phyloP scores from a whole-genome alignment of 2,888 invertebrate species.

The Neoitamus cyanurus region DNA sequence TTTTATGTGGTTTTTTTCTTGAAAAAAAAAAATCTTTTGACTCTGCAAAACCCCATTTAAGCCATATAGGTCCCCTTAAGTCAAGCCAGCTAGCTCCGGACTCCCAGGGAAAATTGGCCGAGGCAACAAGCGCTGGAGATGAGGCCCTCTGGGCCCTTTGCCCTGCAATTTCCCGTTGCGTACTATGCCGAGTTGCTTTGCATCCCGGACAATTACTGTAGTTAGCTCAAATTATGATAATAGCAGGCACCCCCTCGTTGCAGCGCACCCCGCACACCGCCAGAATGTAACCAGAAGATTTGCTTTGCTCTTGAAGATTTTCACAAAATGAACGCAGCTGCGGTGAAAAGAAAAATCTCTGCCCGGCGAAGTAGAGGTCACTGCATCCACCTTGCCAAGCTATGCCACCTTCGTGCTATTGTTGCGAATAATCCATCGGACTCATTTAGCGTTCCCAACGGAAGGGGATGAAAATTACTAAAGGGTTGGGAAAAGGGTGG shows the following conservation, averaged over 20 bases:
- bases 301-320: not conserved
- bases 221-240: not conserved
- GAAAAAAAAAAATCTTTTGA: too few species aligned
- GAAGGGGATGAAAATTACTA: not conserved
- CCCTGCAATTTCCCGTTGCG: not conserved
- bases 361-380: not conserved
- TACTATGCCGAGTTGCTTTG: too few species aligned
- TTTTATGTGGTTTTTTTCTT: too few species aligned
- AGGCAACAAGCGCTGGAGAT: not conserved
- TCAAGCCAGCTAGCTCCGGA: not conserved
- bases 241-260: not conserved
- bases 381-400: not conserved
- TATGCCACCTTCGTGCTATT: not conserved
- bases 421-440: not conserved
- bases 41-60: too few species aligned
- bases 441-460: not conserved
- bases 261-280: not conserved
- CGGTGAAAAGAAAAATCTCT: not conserved
- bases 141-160: not conserved
- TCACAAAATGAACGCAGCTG: not conserved
- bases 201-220: not conserved
- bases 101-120: not conserved
- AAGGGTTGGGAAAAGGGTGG: too few species aligned
- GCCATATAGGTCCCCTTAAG: too few species aligned
- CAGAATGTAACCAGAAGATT: not conserved